These are phyloP conservation scores for Esox masquinongy DNA, from an alignment of 2,797 vertebrate genomes.

Conservation along the genomic window DNA sequence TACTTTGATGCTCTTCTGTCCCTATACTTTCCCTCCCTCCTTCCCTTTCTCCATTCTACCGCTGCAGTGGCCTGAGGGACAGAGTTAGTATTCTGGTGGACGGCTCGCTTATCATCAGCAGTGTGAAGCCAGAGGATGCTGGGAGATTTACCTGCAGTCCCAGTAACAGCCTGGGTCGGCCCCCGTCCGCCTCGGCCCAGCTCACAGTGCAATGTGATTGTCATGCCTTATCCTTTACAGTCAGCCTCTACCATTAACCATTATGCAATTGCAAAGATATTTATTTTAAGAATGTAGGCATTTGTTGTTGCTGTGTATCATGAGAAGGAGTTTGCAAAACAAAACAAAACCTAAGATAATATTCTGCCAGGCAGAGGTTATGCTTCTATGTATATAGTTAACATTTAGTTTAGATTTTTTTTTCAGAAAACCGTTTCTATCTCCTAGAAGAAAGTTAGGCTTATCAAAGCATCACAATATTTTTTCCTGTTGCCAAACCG, in stretches of 20 bases:
- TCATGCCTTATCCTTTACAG: neutral
- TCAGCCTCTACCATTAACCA: neutral
- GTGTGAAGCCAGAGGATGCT: conserved; percentile 94
- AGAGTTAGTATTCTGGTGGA: conserved; percentile 97
- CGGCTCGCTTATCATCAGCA: conserved; percentile 94
- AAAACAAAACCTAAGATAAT: too few relatives aligned
- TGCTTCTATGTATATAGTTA: too few relatives aligned
- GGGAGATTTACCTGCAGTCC: conserved; percentile 96
- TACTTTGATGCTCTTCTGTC: neutral
- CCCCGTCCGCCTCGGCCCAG: conserved; percentile 92
- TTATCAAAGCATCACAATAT: too few relatives aligned
- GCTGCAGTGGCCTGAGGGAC: conserved; percentile 90
- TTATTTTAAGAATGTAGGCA: too few relatives aligned
- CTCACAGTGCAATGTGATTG: conserved; percentile 96
- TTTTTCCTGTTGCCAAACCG: too few relatives aligned
- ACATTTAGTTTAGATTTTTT: too few relatives aligned
- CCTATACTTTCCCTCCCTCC: neutral
- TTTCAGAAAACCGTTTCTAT: too few relatives aligned
- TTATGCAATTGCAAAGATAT: neutral
- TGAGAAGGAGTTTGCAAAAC: too few relatives aligned
- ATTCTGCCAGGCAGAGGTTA: too few relatives aligned
- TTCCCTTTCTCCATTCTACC: conserved; percentile 16
- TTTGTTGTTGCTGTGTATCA: too few relatives aligned
- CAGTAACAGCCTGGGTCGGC: conserved; percentile 96
- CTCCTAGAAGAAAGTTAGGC: too few relatives aligned